phyloP scores from a whole-genome alignment of 2,888 invertebrate genomes.

The Cecidostiba fungosa region DNA sequence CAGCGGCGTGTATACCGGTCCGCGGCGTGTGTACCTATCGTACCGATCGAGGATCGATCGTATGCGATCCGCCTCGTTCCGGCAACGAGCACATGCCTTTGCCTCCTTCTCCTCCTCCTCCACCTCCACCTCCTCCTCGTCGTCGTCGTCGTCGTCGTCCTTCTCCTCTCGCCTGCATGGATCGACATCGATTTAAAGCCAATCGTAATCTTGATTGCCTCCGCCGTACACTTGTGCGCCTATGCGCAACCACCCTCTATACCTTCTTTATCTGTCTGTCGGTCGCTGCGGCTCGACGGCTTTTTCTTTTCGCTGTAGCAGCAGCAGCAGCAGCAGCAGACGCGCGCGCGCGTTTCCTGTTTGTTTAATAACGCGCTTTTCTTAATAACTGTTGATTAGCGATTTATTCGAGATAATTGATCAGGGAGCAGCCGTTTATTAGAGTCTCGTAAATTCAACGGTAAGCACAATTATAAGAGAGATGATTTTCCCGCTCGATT shows the following conservation, averaged over 20 bases:
- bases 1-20: constrained; percentile 32
- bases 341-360: constrained; percentile 41
- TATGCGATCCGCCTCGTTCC: constrained; percentile 60
- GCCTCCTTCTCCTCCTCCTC: not conserved
- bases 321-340: too few relatives aligned
- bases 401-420: constrained; percentile 62
- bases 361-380: constrained; percentile 59
- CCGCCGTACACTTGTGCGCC: constrained; percentile 40
- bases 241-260: constrained; percentile 32
- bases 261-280: constrained; percentile 12
- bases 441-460: constrained; percentile 60
- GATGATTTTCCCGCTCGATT: constrained; percentile 57
- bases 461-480: constrained; percentile 54
- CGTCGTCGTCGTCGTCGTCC: constrained; percentile 9
- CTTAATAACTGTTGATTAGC: constrained; percentile 63
- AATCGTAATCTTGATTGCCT: constrained; percentile 64
- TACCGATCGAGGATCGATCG: constrained; percentile 59
- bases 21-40: constrained; percentile 57
- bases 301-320: not conserved
- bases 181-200: constrained; percentile 63
- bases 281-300: not conserved
- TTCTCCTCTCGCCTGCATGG: constrained; percentile 19
- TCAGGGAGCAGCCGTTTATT: constrained; percentile 55
- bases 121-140: not conserved
- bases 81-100: constrained; percentile 48